These are phyloP conservation scores for Hyphantria cunea DNA, from an alignment of 1,140 invertebrate genomes.

Conservation along the genomic window DNA sequence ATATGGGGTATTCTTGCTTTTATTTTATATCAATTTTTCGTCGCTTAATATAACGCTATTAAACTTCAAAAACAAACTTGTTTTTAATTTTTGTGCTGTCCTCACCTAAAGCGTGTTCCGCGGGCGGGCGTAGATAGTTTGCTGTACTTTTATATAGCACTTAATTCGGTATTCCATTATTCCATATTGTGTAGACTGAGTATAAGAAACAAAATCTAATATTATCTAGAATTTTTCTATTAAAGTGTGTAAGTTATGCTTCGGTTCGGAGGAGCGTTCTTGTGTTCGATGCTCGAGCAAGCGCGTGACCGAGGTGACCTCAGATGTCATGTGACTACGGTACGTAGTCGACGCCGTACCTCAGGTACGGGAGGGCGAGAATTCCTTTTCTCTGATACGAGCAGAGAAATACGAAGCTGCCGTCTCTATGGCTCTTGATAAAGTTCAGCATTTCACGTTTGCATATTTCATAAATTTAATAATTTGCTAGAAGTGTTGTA, in stretches of 20 bases:
- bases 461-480: conserved; percentile 13
- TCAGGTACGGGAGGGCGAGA: conserved; percentile 46
- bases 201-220: conserved; percentile 10
- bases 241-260: conserved; percentile 10
- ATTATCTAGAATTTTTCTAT: background rate
- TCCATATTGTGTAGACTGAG: conserved; percentile 29
- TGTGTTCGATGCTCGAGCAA: conserved; percentile 16
- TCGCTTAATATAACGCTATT: conserved; percentile 46
- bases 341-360: conserved; percentile 33
- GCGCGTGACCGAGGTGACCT: conserved; percentile 1
- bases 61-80: conserved; percentile 43
- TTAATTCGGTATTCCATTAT: conserved; percentile 19
- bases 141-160: conserved; percentile 31
- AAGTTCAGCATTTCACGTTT: conserved; percentile 1
- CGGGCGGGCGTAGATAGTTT: conserved; percentile 24
- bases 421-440: conserved; percentile 18
- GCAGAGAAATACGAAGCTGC: conserved; percentile 76
- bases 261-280: conserved; percentile 16
- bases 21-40: too few relatives aligned
- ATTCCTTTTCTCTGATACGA: conserved; percentile 74
- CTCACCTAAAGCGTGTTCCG: conserved; percentile 33
- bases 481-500: conserved; percentile 22
- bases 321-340: conserved; percentile 11
- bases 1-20: too few relatives aligned
- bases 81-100: conserved; percentile 43